Conservation (phyloP, 2,888 invertebrate genomes). For the Ornithoptera alexandrae region DNA sequence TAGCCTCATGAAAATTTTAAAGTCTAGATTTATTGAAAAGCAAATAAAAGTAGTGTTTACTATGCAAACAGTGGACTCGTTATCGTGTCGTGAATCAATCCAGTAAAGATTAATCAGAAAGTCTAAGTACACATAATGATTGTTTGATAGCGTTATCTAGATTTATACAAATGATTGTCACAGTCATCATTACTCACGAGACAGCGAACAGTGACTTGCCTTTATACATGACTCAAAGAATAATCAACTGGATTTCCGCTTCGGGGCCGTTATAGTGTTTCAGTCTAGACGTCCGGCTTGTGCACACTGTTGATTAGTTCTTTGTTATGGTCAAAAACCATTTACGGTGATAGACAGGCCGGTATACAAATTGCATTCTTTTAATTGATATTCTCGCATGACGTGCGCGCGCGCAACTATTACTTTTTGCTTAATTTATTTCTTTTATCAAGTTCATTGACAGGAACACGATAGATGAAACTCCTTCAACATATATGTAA, state of each 20-base stretch:
- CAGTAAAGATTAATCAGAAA: not conserved
- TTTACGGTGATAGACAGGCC: constrained; percentile 12
- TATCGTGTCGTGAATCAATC: too few species aligned
- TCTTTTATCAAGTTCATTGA: too few species aligned
- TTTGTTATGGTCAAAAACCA: constrained; percentile 16
- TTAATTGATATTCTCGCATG: constrained; percentile 1
- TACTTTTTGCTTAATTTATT: too few species aligned
- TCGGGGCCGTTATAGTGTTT: constrained; percentile 7
- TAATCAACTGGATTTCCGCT: constrained; percentile 24
- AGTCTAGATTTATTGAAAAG: too few species aligned
- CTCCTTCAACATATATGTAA: too few species aligned
- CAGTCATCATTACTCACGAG: constrained; percentile 6
- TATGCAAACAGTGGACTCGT: not conserved
- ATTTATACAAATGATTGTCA: constrained; percentile 7
- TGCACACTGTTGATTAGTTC: constrained; percentile 14
- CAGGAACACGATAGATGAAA: too few species aligned
- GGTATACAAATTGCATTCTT: constrained; percentile 17
- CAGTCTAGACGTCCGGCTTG: constrained; percentile 16
- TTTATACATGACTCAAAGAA: constrained; percentile 19
- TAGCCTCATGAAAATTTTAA: too few species aligned
- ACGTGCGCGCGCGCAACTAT: too few species aligned
- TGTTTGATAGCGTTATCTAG: constrained; percentile 20
- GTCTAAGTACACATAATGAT: constrained; percentile 1
- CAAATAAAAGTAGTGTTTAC: too few species aligned
- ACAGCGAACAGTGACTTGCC: constrained; percentile 7